Percentiles rank a stretch among this genome's conserved stretches.
Evolutionary conservation across 2,888 invertebrate genomes (phyloP).

Genomic region (Saturnia pavonia): DNA sequence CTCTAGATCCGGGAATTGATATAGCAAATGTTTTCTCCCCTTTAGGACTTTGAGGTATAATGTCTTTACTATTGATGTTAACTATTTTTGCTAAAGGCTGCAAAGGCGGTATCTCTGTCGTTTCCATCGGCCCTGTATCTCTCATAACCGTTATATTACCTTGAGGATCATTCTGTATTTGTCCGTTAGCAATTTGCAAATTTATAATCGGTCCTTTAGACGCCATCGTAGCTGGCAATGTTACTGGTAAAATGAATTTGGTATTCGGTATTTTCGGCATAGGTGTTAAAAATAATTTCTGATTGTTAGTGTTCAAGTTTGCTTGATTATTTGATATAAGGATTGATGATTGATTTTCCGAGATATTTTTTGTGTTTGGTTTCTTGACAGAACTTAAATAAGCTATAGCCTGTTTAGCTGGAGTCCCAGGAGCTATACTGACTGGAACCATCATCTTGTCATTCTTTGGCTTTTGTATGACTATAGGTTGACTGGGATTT

Average conservation of each 20-base stretch:
- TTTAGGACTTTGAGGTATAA: constrained; percentile 55
- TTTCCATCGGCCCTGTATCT: constrained; percentile 59
- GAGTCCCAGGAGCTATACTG: constrained; percentile 63
- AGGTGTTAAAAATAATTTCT: constrained; percentile 82
- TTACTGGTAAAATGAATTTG: constrained; percentile 78
- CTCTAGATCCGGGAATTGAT: constrained; percentile 73
- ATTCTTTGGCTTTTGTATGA: constrained; percentile 80
- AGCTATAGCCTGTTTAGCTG: constrained; percentile 75
- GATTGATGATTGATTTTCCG: constrained; percentile 73
- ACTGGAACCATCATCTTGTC: constrained; percentile 79
- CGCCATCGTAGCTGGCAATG: constrained; percentile 78
- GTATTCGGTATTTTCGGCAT: constrained; percentile 82
- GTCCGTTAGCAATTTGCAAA: constrained; percentile 85
- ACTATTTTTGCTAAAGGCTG: constrained; percentile 66
- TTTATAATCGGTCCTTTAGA: constrained; percentile 84
- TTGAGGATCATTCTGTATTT: constrained; percentile 82
- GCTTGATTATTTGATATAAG: constrained; percentile 73
- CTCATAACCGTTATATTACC: constrained; percentile 84
- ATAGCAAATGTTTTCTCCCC: constrained; percentile 66
- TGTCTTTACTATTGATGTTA: constrained; percentile 63
- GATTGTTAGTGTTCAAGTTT: constrained; percentile 67
- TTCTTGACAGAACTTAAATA: constrained; percentile 82
- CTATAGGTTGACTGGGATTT: constrained; percentile 75
- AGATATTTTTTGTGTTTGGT: constrained; percentile 57
- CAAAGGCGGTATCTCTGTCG: constrained; percentile 69